Evolutionary conservation across 2,888 invertebrate genomes (phyloP), one percentile per base, ranked within the genome.

Genomic region (Chesias legatella): DNA sequence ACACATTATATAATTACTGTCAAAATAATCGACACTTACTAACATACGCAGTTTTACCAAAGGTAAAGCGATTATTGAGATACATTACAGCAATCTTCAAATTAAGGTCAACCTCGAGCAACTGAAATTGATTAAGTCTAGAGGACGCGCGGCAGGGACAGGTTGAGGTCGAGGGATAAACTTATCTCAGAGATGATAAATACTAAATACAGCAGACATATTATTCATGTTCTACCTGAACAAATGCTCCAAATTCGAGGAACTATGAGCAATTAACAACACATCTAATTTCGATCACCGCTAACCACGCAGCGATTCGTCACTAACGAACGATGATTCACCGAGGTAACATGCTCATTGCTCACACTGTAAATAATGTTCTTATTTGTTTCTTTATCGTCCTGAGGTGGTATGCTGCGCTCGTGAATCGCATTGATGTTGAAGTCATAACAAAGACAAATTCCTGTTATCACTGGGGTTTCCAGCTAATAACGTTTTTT

Each of bases 251-350:
- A 31, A 23, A 11, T 34, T 51, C 42, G 6, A 10, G 10, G 45
- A 43, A 46, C n/a, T 24, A 41, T 49, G 47, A 53, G 38, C 42
- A 50, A 50, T 41, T 43, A 28, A 21, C 36, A 44, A 35, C 30
- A 30, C 13, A 35, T 37, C 41, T 23, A 33, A 40, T 47, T 43
- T 43, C 51, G 49, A 53, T 52, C 55, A 50, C 43, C 42, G 44
- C 56, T 54, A 61, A 59, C 50, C 47, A 51, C 50, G 41, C 50
- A 49, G 34, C 32, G 57, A 58, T 62, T 63, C 64, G 62, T 61
- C 60, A 62, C 43, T 43, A 51, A 49, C 54, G 54, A 64, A 38
- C 54, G 60, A 61, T 56, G 51, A 53, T 43, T 58, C 57, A 51
- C n/a, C n/a, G 47, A 35, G 29, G 28, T 26, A 13, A 27, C 35